Conservation (phyloP, 1,140 invertebrate genomes). For the Bombus vancouverensis region DNA sequence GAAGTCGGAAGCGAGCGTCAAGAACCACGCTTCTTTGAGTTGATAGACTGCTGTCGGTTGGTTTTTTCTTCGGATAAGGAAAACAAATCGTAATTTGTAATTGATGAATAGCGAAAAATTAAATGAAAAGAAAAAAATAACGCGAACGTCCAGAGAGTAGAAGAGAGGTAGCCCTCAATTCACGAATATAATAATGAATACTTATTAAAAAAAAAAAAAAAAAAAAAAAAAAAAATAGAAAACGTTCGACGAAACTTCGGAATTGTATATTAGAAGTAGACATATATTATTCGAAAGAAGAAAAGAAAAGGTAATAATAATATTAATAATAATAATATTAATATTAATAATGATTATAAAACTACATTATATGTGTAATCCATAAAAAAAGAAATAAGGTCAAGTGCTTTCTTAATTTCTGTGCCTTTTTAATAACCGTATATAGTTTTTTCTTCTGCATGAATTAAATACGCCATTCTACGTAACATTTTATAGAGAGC, state of each 20-base stretch:
- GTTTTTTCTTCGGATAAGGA: conserved; percentile 9
- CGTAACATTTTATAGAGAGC: conserved; percentile 27
- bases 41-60: conserved; percentile 13
- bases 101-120: not conserved
- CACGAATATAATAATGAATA: conserved; percentile 30
- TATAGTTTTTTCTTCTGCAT: conserved; percentile 45
- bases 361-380: conserved; percentile 68
- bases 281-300: conserved; percentile 58
- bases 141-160: conserved; percentile 10
- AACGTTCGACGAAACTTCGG: conserved; percentile 50
- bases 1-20: not conserved
- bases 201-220: not conserved
- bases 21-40: not conserved
- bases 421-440: conserved; percentile 74
- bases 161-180: conserved; percentile 6
- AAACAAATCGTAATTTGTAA: not conserved
- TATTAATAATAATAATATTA: conserved; percentile 19
- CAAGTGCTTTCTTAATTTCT: conserved; percentile 78
- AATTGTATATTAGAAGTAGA: conserved; percentile 71
- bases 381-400: conserved; percentile 55
- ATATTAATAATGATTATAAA: conserved; percentile 61
- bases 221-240: conserved; percentile 6
- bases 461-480: conserved; percentile 11
- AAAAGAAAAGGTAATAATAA: conserved; percentile 4
- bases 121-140: not conserved